Percentiles rank a stretch among this genome's conserved stretches.
Evolutionary conservation across 2,888 invertebrate species (phyloP).

Genomic region (Xanthia togata): DNA sequence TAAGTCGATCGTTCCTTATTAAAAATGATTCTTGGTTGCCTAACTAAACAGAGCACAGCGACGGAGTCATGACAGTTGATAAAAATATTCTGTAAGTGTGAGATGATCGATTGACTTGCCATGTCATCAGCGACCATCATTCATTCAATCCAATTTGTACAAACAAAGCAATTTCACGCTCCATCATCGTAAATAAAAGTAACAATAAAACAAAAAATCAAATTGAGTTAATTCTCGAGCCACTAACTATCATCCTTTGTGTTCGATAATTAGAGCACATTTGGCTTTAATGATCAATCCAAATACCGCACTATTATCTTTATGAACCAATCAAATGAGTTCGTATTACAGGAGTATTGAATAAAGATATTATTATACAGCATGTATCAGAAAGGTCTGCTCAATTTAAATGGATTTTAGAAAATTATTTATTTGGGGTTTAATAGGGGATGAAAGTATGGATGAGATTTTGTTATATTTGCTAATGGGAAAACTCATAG

Average conservation of each 20-base stretch:
- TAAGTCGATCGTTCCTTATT: not conserved
- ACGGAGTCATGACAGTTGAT: constrained; percentile 1
- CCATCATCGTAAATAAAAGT: constrained; percentile 46
- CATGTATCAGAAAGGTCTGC: too few relatives aligned
- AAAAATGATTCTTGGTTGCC: not conserved
- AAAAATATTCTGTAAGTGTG: constrained; percentile 1
- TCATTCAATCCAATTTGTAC: constrained; percentile 28
- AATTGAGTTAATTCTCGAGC: constrained; percentile 60
- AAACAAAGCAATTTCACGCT: constrained; percentile 58
- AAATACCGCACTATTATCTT: constrained; percentile 73
- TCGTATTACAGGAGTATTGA: not conserved
- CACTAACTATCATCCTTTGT: constrained; percentile 73
- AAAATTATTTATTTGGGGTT: too few relatives aligned
- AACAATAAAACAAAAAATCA: constrained; percentile 43
- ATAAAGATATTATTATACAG: not conserved
- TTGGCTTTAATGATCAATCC: constrained; percentile 72
- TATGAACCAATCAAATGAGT: constrained; percentile 67
- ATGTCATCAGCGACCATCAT: constrained; percentile 35
- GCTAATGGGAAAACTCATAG: too few relatives aligned
- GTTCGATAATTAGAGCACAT: constrained; percentile 77
- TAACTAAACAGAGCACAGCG: not conserved
- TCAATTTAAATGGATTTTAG: too few relatives aligned
- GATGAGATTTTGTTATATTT: too few relatives aligned
- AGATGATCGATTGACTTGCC: constrained; percentile 32
- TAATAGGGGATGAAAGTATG: too few relatives aligned